Conservation (phyloP, 2,797 vertebrate species). For the Enteromius trimaculatus region DNA sequence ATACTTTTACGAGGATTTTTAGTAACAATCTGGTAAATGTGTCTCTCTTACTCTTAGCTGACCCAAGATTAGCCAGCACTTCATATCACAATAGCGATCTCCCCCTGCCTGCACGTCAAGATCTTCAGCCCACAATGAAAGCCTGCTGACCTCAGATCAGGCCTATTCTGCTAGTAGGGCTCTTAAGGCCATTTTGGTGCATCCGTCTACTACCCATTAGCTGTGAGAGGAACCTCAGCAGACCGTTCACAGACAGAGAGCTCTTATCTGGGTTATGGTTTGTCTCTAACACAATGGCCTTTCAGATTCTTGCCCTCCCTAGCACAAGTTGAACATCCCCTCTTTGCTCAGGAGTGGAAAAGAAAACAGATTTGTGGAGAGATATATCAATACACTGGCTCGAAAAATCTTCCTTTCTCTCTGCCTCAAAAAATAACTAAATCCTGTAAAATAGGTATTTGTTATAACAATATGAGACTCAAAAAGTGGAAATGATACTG, state of each 20-base stretch:
- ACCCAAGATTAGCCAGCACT: constrained; percentile 15
- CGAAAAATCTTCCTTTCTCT: neutral
- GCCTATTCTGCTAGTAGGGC: constrained; percentile 22
- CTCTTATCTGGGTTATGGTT: constrained; percentile 41
- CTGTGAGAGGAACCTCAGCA: neutral
- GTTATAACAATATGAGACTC: neutral
- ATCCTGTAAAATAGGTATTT: constrained; percentile 11
- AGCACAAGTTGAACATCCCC: neutral
- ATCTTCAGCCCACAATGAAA: constrained; percentile 18
- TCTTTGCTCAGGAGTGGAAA: constrained; percentile 13
- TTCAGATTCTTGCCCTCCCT: constrained; percentile 33
- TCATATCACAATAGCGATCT: constrained; percentile 17
- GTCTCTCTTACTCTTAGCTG: neutral
- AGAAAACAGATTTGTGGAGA: constrained; percentile 19
- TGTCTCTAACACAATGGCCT: constrained; percentile 41
- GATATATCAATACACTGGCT: constrained; percentile 18
- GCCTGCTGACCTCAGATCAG: constrained; percentile 38
- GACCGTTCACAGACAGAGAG: constrained; percentile 18
- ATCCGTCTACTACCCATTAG: constrained; percentile 29
- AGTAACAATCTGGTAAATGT: neutral
- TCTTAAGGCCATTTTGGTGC: constrained; percentile 41
- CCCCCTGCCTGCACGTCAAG: constrained; percentile 9
- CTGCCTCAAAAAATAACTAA: constrained; percentile 8
- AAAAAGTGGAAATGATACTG: neutral
- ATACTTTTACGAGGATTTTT: neutral